Conservation (phyloP, 2,797 vertebrate genomes). For the Paguma larvata region DNA sequence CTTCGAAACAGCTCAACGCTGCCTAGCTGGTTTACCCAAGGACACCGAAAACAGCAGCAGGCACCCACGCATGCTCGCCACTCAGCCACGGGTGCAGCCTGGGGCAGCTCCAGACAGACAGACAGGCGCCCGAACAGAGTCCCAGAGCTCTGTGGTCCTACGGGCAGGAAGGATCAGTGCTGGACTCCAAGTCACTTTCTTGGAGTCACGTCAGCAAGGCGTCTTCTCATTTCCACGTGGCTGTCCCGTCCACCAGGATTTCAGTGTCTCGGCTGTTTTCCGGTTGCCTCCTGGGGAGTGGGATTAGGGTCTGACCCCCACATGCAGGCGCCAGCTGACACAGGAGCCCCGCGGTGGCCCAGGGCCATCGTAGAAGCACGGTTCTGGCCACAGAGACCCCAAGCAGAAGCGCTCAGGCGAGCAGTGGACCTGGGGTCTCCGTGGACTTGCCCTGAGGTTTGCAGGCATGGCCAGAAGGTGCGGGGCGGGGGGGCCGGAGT, state of each 20-base stretch:
- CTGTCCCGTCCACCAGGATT: neutral
- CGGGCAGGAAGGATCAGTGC: neutral
- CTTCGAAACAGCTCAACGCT: conserved; percentile 87
- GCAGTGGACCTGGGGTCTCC: neutral
- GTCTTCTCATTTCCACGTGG: accelerated
- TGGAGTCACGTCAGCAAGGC: neutral
- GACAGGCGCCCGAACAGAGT: neutral
- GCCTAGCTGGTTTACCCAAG: conserved; percentile 74
- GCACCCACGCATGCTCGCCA: too few species aligned
- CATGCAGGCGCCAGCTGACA: neutral
- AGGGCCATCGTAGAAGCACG: neutral
- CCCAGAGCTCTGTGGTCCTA: neutral
- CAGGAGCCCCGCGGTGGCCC: neutral
- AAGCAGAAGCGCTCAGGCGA: neutral
- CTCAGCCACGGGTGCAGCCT: neutral
- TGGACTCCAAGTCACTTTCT: neutral
- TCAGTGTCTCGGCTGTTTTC: neutral
- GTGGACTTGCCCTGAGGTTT: neutral
- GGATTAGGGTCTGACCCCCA: neutral
- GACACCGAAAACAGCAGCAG: neutral
- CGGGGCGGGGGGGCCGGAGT: neutral
- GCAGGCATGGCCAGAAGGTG: neutral
- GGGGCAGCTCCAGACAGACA: neutral
- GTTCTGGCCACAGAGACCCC: neutral
- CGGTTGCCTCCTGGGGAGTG: neutral